Evolutionary conservation across 2,797 vertebrate genomes (phyloP), one percentile per base, ranked within the genome.

Genomic region (Pseudochromis fuscus): DNA sequence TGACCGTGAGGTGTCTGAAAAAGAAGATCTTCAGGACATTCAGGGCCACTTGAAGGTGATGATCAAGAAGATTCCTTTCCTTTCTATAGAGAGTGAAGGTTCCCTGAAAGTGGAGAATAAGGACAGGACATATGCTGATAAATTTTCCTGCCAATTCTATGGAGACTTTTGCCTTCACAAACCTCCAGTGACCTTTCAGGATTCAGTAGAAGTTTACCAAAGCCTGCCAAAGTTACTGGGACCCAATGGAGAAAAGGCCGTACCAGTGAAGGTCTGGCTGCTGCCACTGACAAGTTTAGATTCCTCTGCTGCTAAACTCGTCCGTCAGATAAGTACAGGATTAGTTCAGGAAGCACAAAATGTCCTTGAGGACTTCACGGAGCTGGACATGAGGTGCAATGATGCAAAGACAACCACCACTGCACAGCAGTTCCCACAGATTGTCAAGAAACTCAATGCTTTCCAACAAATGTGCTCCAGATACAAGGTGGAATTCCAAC

Each of bases 211-310:
- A 42, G 72, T 87, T 31, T 92, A 88, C 35, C 61, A 81, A 50
- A 77, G 77, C 7, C 86, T 92, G 3, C 88, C 90, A 8, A 49
- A 28, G 21, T 0, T 88, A 6, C 63, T 89, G 8, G 87, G 86
- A 40, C 1, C 44, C n/a, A 70, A 86, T 0, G 79, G 81, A 24
- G 70, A 91, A 50, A 77, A 86, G 0, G 74, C 78, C 0, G 82
- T 91, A 18, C 90, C 91, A 11, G 13, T 83, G 52, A 87, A 38
- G 7, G 86, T 88, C n/a, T 92, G 91, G 91, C 57, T 94, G n/a
- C 68, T 91, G 48, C 90, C 92, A 0, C 50, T 93, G 19, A 56
- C 80, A 3, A 62, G 5, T 23, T 50, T 94, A 27, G 74, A 91
- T 72, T 87, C 86, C 21, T 4, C 12, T 25, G 84, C 72, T 3